Evolutionary conservation across 2,113 vertebrate species (phyloP), one percentile per base, ranked within the genome.

Genomic region (Solea senegalensis): DNA sequence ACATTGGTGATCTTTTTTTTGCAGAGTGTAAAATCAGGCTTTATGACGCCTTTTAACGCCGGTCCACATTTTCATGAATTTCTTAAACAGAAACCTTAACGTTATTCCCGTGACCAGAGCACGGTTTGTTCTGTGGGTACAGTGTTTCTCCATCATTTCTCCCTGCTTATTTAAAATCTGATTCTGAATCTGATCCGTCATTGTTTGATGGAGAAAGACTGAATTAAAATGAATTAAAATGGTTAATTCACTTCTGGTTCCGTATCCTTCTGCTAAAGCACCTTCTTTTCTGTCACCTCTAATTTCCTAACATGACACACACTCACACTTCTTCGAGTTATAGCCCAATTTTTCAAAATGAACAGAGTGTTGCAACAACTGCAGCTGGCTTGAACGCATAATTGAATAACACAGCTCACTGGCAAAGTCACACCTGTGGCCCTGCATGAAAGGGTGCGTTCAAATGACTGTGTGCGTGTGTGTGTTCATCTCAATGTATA

Each of bases 351-450:
- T 46, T 52, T 34, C 54, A 58, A 39, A 62, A 40, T 61, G 56
- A 60, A 28, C 34, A 72, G 64, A 57, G n/a, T 3, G 2, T 60
- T 59, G 61, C 40, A 28, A 72, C 48, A 69, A 63, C 54, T 41
- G 62, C 49, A 0, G 4, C 62, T 3, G 14, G 58, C 75, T 76
- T 52, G 63, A 41, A 80, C 80, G 70, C 78, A 73, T 80, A 85
- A 72, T 85, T 49, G 78, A 62, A 86, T 76, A 75, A 81, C 76
- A 78, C 87, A 89, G 82, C 69, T 82, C 72, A 85, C 51, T 9
- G 46, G 80, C 51, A 69, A 60, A 49, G 34, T 67, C 21, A 66
- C 87, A 89, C 86, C 89, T 89, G 89, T 86, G 88, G 77, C 80
- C 84, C 63, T 64, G 56, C 45, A 16, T 0, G 43, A 39, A 54